These are phyloP conservation scores for Peribatodes rhomboidaria DNA, from an alignment of 2,888 invertebrate genomes.

Conservation along the genomic window DNA sequence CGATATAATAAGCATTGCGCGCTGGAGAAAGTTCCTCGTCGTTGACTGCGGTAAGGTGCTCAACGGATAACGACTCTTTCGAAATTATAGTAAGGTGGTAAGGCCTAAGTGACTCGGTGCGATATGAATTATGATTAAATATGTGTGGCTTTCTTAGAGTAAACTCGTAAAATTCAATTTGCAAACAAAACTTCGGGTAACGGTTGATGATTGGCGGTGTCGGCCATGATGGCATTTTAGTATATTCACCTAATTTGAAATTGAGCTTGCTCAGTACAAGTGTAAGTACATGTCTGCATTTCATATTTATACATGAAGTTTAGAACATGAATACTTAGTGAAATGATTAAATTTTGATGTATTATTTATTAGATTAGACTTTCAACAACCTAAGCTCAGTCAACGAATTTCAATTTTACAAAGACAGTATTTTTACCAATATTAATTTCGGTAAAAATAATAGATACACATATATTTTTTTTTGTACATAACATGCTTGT, in stretches of 20 bases:
- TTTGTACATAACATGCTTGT: neutral
- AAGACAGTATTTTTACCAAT: too few species aligned
- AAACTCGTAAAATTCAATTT: slow-evolving; percentile 62
- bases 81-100: slow-evolving; percentile 17
- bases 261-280: neutral
- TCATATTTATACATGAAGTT: too few species aligned
- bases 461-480: neutral
- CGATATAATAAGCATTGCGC: neutral
- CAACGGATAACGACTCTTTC: neutral
- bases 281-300: neutral
- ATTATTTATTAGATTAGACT: too few species aligned
- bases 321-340: too few species aligned
- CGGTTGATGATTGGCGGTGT: slow-evolving; percentile 47
- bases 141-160: slow-evolving; percentile 51
- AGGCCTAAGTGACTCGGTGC: slow-evolving; percentile 22
- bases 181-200: slow-evolving; percentile 51
- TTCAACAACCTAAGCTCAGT: too few species aligned
- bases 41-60: slow-evolving; percentile 16
- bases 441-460: too few species aligned
- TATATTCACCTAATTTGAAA: neutral
- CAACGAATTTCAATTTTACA: too few species aligned
- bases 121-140: slow-evolving; percentile 33
- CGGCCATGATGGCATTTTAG: slow-evolving; percentile 43
- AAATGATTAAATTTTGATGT: too few species aligned
- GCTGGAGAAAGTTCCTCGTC: neutral